Conservation (phyloP, 37 sponge, comb jelly and placozoan species). For the Haliclona indistincta region DNA sequence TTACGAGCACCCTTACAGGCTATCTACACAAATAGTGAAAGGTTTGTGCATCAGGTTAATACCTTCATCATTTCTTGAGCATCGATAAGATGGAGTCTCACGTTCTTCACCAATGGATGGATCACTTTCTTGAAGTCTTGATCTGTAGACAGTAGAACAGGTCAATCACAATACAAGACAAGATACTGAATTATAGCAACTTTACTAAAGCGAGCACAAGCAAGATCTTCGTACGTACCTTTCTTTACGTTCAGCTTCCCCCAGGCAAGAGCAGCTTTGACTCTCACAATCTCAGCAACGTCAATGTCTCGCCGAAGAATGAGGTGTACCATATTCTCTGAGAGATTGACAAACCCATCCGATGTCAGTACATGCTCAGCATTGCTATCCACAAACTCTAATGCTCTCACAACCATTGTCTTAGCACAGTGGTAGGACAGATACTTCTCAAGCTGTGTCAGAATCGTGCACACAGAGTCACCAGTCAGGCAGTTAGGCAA, state of each 20-base stretch:
- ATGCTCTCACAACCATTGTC: slow-evolving; percentile 67
- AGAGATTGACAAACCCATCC: slow-evolving; percentile 50
- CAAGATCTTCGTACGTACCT: slow-evolving; percentile 3
- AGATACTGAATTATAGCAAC: neutral
- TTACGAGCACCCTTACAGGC: no score
- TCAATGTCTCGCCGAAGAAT: slow-evolving; percentile 58
- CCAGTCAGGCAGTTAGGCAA: slow-evolving; percentile 60
- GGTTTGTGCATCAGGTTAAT: no score
- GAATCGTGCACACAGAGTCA: slow-evolving; percentile 56
- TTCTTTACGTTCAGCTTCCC: slow-evolving; percentile 62
- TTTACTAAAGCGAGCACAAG: neutral
- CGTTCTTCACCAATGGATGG: slow-evolving; percentile 62
- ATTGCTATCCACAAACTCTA: slow-evolving; percentile 79
- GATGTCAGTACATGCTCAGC: slow-evolving; percentile 64
- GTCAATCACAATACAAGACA: neutral
- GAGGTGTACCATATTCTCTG: slow-evolving; percentile 81
- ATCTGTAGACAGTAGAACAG: slow-evolving; percentile 10
- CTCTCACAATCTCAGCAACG: slow-evolving; percentile 72
- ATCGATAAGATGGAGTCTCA: slow-evolving; percentile 58
- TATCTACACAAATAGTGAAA: no score
- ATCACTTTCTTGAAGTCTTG: slow-evolving; percentile 67
- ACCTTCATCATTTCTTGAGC: slow-evolving; percentile 84
- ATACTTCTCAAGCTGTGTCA: slow-evolving; percentile 75
- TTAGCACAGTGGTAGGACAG: slow-evolving; percentile 72
- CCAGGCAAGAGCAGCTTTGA: slow-evolving; percentile 93